Percentiles rank a stretch among this genome's conserved stretches.
These are phyloP conservation scores for Zoanthus sociatus DNA, from an alignment of 92 coral and sea anemone genomes.

Conservation along the genomic window DNA sequence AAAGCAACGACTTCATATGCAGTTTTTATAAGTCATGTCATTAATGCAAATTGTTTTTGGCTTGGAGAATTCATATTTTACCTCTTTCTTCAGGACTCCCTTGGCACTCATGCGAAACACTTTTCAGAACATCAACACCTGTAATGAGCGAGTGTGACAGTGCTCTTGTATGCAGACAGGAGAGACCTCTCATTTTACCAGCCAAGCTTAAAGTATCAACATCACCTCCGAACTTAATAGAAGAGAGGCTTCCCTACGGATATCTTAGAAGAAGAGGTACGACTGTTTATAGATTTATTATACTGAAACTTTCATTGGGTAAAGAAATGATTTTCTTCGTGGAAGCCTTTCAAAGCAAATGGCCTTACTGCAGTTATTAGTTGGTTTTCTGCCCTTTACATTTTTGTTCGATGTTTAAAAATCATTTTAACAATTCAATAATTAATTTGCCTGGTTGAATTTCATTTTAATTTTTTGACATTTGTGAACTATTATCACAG, in stretches of 20 bases:
- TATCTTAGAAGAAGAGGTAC: conserved; percentile 39
- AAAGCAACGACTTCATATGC: no score
- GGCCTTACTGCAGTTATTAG: no score
- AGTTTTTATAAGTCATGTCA: no score
- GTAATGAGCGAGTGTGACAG: conserved; percentile 6
- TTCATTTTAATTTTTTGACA: no score
- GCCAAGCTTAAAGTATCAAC: conserved; percentile 21
- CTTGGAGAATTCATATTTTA: not conserved
- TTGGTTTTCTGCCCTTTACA: no score
- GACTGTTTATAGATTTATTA: no score
- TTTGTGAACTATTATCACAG: no score
- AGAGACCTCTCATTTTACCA: conserved; percentile 41
- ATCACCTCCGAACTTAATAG: not conserved
- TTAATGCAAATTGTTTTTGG: no score
- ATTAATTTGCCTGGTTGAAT: no score
- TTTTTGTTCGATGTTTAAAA: no score
- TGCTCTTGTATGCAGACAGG: conserved; percentile 33
- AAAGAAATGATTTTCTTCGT: not conserved
- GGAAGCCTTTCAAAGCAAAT: not conserved
- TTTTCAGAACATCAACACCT: conserved; percentile 34
- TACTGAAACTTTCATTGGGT: not conserved
- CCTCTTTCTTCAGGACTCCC: not conserved
- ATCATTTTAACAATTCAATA: no score
- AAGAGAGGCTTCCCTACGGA: not conserved
- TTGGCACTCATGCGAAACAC: not conserved